phyloP scores from a whole-genome alignment of 2,113 vertebrate genomes.

The Mormyrus lacerda region DNA sequence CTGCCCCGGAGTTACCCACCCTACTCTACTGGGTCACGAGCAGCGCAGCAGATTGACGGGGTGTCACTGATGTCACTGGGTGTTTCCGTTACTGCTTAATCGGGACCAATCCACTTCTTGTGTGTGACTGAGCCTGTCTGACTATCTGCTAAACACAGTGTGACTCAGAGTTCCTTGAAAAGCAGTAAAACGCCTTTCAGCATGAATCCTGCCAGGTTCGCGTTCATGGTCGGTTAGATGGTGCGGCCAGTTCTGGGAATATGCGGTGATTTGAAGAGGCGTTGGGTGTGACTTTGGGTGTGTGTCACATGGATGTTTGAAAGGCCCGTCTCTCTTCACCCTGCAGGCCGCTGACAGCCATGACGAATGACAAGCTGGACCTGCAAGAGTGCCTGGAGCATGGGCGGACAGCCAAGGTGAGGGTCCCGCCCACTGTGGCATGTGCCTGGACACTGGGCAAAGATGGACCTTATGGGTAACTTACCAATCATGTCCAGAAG shows the following conservation, averaged over 20 bases:
- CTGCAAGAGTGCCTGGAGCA: conserved; percentile 96
- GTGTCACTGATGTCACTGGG: background rate
- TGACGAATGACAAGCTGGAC: conserved; percentile 85
- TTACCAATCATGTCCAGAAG: background rate
- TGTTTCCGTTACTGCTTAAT: background rate
- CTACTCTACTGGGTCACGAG: background rate
- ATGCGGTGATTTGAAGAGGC: background rate
- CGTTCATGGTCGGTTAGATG: background rate
- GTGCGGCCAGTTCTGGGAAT: background rate
- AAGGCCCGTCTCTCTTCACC: background rate
- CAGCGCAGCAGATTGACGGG: background rate
- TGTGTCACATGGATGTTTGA: background rate
- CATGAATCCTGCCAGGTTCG: background rate
- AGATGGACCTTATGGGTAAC: background rate
- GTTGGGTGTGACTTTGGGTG: background rate
- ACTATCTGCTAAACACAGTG: background rate
- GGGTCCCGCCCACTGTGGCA: conserved; percentile 14
- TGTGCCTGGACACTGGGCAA: conserved; percentile 21
- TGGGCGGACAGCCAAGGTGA: conserved; percentile 93
- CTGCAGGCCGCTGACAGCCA: conserved; percentile 77
- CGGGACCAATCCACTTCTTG: background rate
- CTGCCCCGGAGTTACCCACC: background rate
- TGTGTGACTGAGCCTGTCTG: background rate
- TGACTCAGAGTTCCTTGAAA: background rate
- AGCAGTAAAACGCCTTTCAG: background rate